Base-by-base conservation (phyloP, 1,140 invertebrate species). In the Holotrichia oblita region DNA sequence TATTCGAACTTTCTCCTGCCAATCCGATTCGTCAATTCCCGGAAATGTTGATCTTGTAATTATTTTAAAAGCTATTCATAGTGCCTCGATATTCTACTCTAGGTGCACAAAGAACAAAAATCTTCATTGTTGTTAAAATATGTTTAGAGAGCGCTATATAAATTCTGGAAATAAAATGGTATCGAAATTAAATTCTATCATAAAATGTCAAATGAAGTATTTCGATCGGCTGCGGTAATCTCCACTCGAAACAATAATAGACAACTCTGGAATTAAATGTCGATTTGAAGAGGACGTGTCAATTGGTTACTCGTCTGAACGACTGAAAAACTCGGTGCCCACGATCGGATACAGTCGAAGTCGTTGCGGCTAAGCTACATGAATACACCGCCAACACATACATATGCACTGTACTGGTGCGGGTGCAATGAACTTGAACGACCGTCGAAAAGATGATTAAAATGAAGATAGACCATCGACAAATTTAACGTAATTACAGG, bases 401-500 rank as follows among this genome's bases (percentile, higher is more conserved):
- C 48, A 55, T 17, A 55, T 55, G 48, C 48, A 69, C 22, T 12
- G 27, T 34, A 69, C 7, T 69, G 4, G 12, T 24, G 10, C 59
- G 61, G 12, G 61, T 69, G 24, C 61, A 22, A 22, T 69, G 61
- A 69, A 69, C 61, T 34, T 24, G 10, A 3, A 69, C 61, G 27
- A 69, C 22, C 61, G 27, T 27, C 61, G 27, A 6, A 14, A 27
- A 34, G 61, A 69, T 69, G 61, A 69, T 69, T 69, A 69, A 69
- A 69, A 27, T 69, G 22, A 34, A 69, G 61, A 69, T 27, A 27
- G 61, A 69, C 61, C 22, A 34, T 69, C 61, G 22, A 69, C 4
- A 69, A 69, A 69, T 69, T 69, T 27, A 69, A 69, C 61, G 61
- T 69, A 69, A 69, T 69, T 69, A 69, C 61, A 69, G 61, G 61